These are phyloP conservation scores for Parnassius mnemosyne DNA, from an alignment of 2,888 invertebrate genomes.

Conservation along the genomic window DNA sequence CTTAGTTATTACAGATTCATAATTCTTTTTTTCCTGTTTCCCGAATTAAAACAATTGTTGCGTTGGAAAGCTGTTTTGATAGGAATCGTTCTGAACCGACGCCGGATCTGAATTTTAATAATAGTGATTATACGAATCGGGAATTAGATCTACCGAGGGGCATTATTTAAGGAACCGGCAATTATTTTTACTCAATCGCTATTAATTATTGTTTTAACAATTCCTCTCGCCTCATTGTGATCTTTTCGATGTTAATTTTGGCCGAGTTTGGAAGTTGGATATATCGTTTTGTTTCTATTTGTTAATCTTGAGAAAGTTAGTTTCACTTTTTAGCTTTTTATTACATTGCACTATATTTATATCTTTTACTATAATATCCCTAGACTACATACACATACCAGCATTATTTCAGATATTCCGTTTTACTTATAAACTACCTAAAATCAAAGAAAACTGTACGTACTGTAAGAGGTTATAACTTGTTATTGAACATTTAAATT, in stretches of 20 bases:
- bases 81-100: constrained; percentile 49
- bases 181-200: constrained; percentile 65
- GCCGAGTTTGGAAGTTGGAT: constrained; percentile 2
- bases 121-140: constrained; percentile 58
- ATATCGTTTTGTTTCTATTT: constrained; percentile 23
- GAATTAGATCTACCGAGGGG: constrained; percentile 54
- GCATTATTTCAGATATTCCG: too few species aligned
- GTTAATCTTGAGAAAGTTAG: not conserved
- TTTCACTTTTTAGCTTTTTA: not conserved
- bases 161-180: constrained; percentile 59
- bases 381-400: too few species aligned
- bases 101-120: constrained; percentile 53
- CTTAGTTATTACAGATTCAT: constrained; percentile 70
- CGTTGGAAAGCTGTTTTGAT: constrained; percentile 53
- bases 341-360: too few species aligned
- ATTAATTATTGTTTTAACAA: constrained; percentile 62
- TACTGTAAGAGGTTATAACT: too few species aligned
- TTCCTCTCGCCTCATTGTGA: constrained; percentile 42
- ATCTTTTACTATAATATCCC: too few species aligned
- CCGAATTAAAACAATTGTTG: constrained; percentile 70
- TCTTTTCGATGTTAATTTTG: constrained; percentile 31
- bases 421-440: too few species aligned
- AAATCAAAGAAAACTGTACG: too few species aligned
- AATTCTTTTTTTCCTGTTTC: constrained; percentile 63
- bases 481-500: too few species aligned